phyloP scores from a whole-genome alignment of 2,113 vertebrate species.

The Macquaria ambigua region DNA sequence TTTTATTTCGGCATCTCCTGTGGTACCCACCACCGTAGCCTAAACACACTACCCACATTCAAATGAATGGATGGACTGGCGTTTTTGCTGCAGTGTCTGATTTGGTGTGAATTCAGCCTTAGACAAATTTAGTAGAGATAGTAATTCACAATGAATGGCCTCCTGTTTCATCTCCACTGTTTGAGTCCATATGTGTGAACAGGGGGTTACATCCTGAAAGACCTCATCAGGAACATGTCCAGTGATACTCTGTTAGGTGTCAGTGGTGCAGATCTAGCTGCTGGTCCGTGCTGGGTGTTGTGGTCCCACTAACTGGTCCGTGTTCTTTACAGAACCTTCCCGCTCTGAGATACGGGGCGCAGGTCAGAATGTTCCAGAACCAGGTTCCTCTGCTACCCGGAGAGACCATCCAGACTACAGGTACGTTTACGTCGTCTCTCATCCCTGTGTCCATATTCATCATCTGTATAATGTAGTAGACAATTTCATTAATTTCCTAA shows the following conservation, averaged over 20 bases:
- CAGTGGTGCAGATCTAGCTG: not conserved
- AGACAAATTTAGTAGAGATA: no score
- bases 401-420: slow-evolving; percentile 92
- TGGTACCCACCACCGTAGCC: no score
- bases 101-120: no score
- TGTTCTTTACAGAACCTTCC: slow-evolving; percentile 76
- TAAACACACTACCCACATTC: no score
- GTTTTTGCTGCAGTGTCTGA: no score
- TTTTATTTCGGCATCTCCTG: no score
- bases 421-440: slow-evolving; percentile 76
- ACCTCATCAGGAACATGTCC: not conserved
- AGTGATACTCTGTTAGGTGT: not conserved
- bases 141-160: no score
- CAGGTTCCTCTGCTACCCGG: slow-evolving; percentile 94
- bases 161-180: not conserved
- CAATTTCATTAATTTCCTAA: not conserved
- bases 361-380: slow-evolving; percentile 87
- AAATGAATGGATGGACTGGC: no score
- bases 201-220: not conserved
- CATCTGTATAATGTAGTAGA: not conserved
- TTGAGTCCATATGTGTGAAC: not conserved
- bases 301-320: slow-evolving; percentile 6
- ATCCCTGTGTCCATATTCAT: slow-evolving; percentile 23
- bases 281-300: not conserved
- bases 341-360: slow-evolving; percentile 88